phyloP scores from a whole-genome alignment of 2,888 invertebrate species.

The Coronaproctus castanopsis region DNA sequence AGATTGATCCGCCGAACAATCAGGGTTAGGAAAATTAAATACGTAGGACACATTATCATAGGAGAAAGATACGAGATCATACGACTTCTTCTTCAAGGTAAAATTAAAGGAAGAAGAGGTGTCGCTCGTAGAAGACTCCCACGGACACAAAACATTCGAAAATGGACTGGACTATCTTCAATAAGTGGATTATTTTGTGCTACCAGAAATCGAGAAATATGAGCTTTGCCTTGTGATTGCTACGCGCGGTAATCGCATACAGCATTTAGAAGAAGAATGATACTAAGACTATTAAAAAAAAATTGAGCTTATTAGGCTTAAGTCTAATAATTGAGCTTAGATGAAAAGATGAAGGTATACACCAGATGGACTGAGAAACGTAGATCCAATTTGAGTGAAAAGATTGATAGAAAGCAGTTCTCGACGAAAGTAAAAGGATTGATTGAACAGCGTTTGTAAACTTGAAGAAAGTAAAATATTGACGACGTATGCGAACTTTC shows the following conservation, averaged over 20 bases:
- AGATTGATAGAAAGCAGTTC: no score
- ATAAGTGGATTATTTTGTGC: neutral
- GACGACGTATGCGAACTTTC: no score
- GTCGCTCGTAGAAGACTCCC: neutral
- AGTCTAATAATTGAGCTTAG: no score
- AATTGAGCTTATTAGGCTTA: no score
- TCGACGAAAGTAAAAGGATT: no score
- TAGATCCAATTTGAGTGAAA: no score
- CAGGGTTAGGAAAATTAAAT: neutral
- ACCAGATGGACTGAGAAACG: no score
- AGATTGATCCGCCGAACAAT: neutral
- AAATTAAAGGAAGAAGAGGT: neutral
- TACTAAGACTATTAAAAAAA: no score
- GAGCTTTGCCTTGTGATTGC: neutral
- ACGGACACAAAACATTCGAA: neutral
- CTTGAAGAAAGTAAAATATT: no score
- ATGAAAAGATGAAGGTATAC: no score
- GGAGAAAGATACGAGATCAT: neutral
- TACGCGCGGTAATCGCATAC: neutral
- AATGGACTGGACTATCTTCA: neutral
- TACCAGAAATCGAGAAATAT: neutral
- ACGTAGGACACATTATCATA: neutral
- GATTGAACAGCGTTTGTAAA: no score
- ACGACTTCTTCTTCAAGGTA: neutral
- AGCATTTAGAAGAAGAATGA: neutral